phyloP scores from a whole-genome alignment of 2,888 invertebrate species.

The Chalcis sispes region DNA sequence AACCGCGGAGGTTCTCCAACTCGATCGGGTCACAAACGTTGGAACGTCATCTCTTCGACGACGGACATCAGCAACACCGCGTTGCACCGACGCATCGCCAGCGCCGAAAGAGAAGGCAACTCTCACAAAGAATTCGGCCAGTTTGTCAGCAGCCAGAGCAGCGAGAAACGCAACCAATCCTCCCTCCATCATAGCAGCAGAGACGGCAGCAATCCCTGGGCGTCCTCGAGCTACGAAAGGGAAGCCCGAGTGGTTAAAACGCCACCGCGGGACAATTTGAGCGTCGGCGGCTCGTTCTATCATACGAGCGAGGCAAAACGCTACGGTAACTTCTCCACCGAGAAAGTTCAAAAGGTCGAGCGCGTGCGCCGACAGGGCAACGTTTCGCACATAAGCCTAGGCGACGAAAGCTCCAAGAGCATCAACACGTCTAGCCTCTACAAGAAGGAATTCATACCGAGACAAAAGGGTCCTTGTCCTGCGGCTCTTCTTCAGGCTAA shows the following conservation, averaged over 20 bases:
- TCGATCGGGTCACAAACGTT: conserved; percentile 80
- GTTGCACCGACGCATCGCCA: conserved; percentile 77
- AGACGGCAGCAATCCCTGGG: conserved; percentile 80
- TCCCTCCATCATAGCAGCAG: conserved; percentile 84
- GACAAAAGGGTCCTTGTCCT: conserved; percentile 86
- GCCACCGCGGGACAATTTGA: conserved; percentile 79
- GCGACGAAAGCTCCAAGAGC: conserved; percentile 86
- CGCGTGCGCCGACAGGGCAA: conserved; percentile 82
- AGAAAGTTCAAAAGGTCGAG: conserved; percentile 78
- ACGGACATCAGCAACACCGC: conserved; percentile 87
- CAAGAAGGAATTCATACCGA: conserved; percentile 86
- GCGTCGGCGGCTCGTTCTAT: conserved; percentile 85
- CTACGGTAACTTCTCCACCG: conserved; percentile 77
- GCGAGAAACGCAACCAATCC: conserved; percentile 79
- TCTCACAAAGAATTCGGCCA: conserved; percentile 62
- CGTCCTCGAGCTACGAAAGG: conserved; percentile 78
- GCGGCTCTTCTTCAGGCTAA: conserved; percentile 87
- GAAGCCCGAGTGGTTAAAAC: conserved; percentile 79
- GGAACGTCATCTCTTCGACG: conserved; percentile 84
- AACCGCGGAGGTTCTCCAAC: conserved; percentile 64
- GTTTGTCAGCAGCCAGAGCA: conserved; percentile 76
- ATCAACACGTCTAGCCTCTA: conserved; percentile 85
- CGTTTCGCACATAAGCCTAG: conserved; percentile 83
- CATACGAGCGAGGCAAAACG: conserved; percentile 81
- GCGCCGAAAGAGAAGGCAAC: conserved; percentile 31